phyloP scores from a whole-genome alignment of 2,113 vertebrate genomes.

The Aegotheles bennettii region DNA sequence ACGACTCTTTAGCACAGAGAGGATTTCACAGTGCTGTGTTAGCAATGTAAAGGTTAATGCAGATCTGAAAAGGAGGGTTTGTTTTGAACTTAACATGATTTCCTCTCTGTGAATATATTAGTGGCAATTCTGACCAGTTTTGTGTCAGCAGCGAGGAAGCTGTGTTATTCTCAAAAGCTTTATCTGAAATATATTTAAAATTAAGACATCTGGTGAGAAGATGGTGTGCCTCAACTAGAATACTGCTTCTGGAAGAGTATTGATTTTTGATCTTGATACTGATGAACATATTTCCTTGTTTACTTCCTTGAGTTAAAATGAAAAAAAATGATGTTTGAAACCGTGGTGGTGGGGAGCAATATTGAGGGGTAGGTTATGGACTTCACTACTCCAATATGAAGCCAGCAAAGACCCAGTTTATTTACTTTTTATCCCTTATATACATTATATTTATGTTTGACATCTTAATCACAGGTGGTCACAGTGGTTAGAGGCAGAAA shows the following conservation, averaged over 20 bases:
- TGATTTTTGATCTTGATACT: background rate
- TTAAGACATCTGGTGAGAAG: background rate
- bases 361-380: no score
- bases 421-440: no score
- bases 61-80: background rate
- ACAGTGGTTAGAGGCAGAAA: background rate
- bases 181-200: background rate
- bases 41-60: constrained; percentile 45
- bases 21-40: constrained; percentile 4
- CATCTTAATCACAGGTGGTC: background rate
- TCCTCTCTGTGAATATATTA: constrained; percentile 39
- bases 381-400: no score
- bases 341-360: background rate
- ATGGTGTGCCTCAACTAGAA: background rate
- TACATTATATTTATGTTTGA: background rate
- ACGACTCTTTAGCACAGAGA: constrained; percentile 15
- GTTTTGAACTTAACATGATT: background rate
- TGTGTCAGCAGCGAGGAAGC: background rate
- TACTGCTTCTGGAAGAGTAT: background rate
- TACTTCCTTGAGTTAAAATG: background rate
- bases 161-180: background rate
- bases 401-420: no score
- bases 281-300: background rate
- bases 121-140: background rate
- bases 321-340: background rate